Conservation (phyloP, 2,797 vertebrate species). For the Lagorchestes hirsutus region DNA sequence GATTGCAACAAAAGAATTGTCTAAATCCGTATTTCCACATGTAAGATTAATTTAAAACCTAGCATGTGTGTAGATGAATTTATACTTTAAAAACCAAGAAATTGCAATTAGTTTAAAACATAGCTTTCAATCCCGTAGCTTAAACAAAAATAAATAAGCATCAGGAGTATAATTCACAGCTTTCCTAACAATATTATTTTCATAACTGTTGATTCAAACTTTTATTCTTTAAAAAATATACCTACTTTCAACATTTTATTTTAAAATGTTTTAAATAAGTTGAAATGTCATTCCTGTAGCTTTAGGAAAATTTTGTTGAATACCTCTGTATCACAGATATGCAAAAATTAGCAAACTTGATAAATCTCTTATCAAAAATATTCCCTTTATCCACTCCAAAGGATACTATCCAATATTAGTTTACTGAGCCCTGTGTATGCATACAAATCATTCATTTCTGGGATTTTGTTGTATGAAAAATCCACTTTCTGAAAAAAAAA, state of each 20-base stretch:
- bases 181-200: constrained; percentile 1
- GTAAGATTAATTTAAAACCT: constrained; percentile 28
- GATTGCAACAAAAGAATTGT: background rate
- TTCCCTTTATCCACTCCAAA: constrained; percentile 71
- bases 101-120: constrained; percentile 21
- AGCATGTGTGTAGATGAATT: constrained; percentile 10
- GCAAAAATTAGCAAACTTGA: background rate
- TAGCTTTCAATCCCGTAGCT: constrained; percentile 16
- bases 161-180: background rate
- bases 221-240: background rate
- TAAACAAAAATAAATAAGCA: constrained; percentile 35
- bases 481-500: constrained; percentile 90
- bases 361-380: background rate
- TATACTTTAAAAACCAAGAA: constrained; percentile 5
- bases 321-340: background rate
- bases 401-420: constrained; percentile 95
- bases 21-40: constrained; percentile 52
- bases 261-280: background rate
- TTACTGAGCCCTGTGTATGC: constrained; percentile 87
- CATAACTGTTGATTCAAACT: background rate
- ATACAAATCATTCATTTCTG: constrained; percentile 91
- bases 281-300: background rate
- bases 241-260: background rate
- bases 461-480: constrained; percentile 92
- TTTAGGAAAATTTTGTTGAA: background rate